phyloP scores from a whole-genome alignment of 2,888 invertebrate species.

The Oligia strigilis region DNA sequence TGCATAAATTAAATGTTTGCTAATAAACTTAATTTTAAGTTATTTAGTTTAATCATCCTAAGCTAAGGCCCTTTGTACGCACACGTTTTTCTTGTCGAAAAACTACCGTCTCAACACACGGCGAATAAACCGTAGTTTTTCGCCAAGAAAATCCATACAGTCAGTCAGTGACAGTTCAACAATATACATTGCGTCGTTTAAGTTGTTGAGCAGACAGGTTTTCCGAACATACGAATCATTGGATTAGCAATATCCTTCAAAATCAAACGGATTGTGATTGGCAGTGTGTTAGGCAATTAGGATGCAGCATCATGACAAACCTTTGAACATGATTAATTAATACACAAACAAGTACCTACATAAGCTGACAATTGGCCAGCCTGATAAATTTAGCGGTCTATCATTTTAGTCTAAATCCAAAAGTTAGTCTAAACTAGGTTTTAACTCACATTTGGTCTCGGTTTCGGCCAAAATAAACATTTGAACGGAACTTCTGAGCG shows the following conservation, averaged over 20 bases:
- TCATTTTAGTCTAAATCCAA: slow-evolving; percentile 13
- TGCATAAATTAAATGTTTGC: too few species aligned
- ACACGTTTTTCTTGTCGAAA: too few species aligned
- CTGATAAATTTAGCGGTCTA: neutral
- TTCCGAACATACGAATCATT: neutral
- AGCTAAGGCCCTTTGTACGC: too few species aligned
- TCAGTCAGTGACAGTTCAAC: too few species aligned
- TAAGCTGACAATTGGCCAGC: neutral
- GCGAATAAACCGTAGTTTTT: too few species aligned
- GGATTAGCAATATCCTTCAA: neutral
- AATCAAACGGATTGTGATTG: neutral
- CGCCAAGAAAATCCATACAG: too few species aligned
- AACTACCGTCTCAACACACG: too few species aligned
- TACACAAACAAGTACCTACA: too few species aligned
- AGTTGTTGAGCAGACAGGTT: neutral
- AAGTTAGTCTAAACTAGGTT: slow-evolving; percentile 32
- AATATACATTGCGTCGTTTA: too few species aligned
- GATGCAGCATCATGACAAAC: neutral
- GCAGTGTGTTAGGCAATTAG: too few species aligned
- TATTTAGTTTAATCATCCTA: too few species aligned
- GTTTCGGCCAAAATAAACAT: slow-evolving; percentile 33
- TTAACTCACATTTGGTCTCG: slow-evolving; percentile 22
- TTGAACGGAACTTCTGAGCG: slow-evolving; percentile 17
- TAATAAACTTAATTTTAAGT: too few species aligned
- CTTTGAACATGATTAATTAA: neutral